Base-by-base conservation (phyloP, 2,113 vertebrate species). In the Tiliqua scincoides region DNA sequence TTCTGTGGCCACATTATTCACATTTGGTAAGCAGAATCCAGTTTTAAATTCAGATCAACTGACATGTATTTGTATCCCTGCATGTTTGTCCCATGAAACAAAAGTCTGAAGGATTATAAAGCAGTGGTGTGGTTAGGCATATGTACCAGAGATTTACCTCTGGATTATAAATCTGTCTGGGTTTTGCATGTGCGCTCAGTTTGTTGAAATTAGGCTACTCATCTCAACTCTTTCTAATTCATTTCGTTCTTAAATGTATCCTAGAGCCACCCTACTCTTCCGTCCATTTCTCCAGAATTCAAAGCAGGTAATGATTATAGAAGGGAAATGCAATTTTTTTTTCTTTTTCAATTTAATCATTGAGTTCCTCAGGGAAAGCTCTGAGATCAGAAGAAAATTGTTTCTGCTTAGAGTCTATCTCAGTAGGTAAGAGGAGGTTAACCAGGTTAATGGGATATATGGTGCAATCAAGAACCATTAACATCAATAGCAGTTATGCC, bases 291-390 rank as follows among this genome's bases (percentile, higher is more conserved):
- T 76, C 87, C 85, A 30, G 35, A 27, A 82, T 35, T 89, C 84
- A 35, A 1, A 0, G 77, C 62, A 83, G 87, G 88, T 94, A 30
- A 90, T 84, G 89, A 89, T 89, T 89, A 78, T 23, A 3, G 62
- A 81, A 87, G 52, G 75, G 71, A 78, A 74, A 74, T 74, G 72
- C 43, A 48, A 62, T 78, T 92, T 91, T 35, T 77, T 25, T 48
- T 70, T 78, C 92, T n/a, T 35, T 77, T 25, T 43, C 40, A 90
- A 93, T 94, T 89, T 92, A 95, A 89, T 92, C 90, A 87, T 20
- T 17, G 67, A 75, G 88, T 40, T 73, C 0, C 0, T 75, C 6
- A 85, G 80, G 43, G 68, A 85, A 57, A 84, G 67, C 80, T 72
- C 17, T 0, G 35, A 86, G 63, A 81, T 92, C 84, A 75, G 80